phyloP scores from a whole-genome alignment of 1,140 invertebrate genomes.

The Leptoteleia sp. region DNA sequence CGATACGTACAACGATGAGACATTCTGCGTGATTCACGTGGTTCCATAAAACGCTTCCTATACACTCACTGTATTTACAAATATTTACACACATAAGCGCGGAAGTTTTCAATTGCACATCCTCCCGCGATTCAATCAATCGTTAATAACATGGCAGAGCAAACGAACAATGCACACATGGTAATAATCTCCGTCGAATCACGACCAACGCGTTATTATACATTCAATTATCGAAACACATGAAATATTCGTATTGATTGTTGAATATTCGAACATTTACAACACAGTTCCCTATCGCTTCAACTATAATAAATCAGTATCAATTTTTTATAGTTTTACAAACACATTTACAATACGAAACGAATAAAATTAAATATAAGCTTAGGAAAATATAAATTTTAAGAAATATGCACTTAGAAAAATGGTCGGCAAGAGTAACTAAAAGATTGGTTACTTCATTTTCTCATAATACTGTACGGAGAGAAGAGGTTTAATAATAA shows the following conservation, averaged over 20 bases:
- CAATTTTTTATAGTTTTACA: background rate
- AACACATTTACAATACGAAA: too few relatives aligned
- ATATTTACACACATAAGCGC: constrained; percentile 75
- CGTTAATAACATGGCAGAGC: constrained; percentile 59
- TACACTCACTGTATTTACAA: constrained; percentile 77
- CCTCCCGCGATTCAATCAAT: constrained; percentile 71
- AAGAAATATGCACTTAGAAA: too few relatives aligned
- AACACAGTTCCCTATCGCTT: background rate
- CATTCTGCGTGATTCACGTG: constrained; percentile 46
- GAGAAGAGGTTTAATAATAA: too few relatives aligned
- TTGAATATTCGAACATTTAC: constrained; percentile 1
- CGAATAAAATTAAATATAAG: too few relatives aligned
- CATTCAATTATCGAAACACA: constrained; percentile 37
- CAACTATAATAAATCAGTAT: background rate
- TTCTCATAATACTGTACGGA: too few relatives aligned
- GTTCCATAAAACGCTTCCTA: constrained; percentile 61
- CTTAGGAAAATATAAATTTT: too few relatives aligned
- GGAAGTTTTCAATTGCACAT: constrained; percentile 69
- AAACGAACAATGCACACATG: constrained; percentile 55
- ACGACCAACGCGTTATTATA: constrained; percentile 20
- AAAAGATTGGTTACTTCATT: too few relatives aligned
- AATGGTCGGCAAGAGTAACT: too few relatives aligned
- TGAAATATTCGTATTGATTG: constrained; percentile 35
- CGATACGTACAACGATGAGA: constrained; percentile 43
- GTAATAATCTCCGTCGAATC: constrained; percentile 46